These are phyloP conservation scores for Nyctereutes procyonoides DNA, from an alignment of 2,113 vertebrate genomes.

Conservation along the genomic window DNA sequence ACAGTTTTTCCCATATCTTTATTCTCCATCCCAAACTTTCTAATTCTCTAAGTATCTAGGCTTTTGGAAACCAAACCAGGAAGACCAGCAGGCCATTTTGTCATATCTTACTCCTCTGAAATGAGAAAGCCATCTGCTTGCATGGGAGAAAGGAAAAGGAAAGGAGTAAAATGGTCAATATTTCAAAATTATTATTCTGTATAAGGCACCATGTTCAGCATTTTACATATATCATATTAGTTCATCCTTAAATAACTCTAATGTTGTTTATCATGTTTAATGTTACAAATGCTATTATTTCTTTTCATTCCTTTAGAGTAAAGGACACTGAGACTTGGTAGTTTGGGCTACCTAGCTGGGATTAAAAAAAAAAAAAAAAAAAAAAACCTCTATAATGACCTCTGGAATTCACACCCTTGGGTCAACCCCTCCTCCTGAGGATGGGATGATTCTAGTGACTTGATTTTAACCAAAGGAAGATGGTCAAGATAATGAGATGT, in stretches of 20 bases:
- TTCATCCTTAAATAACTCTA: not conserved
- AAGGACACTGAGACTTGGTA: not conserved
- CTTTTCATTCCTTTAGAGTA: not conserved
- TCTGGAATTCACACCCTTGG: not conserved
- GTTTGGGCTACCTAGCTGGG: not conserved
- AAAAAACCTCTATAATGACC: not conserved
- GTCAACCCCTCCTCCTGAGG: not conserved
- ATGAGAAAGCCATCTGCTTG: not conserved
- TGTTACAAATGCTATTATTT: not conserved
- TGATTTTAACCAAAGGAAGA: not conserved
- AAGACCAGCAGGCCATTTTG: not conserved
- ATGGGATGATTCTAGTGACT: not conserved
- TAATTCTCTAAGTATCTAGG: not conserved
- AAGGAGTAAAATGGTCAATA: not conserved
- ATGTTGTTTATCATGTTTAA: not conserved
- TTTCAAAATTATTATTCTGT: not conserved
- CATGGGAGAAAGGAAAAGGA: not conserved
- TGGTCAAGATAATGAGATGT: not conserved
- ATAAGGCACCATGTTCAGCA: not conserved
- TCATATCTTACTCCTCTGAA: not conserved
- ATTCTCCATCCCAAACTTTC: not conserved
- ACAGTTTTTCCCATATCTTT: not conserved
- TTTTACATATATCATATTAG: not conserved
- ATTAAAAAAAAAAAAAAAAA: too few relatives aligned
- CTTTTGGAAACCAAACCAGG: not conserved